Evolutionary conservation across 1,140 invertebrate genomes (phyloP), one percentile per base, ranked within the genome.

Genomic region (Cardiocondyla obscurior): DNA sequence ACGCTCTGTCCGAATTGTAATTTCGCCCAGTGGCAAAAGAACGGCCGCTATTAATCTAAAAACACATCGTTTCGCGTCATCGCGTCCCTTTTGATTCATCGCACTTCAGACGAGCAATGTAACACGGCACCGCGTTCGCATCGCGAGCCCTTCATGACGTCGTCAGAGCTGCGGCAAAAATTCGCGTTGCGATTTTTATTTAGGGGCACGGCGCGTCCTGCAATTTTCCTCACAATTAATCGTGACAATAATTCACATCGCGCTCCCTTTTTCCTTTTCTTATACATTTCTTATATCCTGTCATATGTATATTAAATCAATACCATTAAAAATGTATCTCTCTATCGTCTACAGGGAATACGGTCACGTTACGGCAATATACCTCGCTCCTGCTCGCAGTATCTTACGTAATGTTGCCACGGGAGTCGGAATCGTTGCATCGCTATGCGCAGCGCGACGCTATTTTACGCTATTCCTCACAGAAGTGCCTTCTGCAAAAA

Each of bases 391-490:
- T 46, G 25, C 42, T 49, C 14, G 74, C 74, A 25, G 25, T 79
- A 79, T 67, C 10, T 53, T 25, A 28, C 42, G 33, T 67, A 67
- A 67, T 33, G 22, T 67, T 19, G 46, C 62, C n/a, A 36, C 60
- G 74, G 25, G 25, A 79, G 64, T 25, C 42, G 62, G 46, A 79
- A 79, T 79, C 60, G 44, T 77, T 49, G 46, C 16, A 79, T 79
- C 65, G 62, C 74, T 79, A 79, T 79, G 74, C 74, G 16, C 60
- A 22, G 33, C 44, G 30, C 49, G 62, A 19, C n/a, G 46, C 46
- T 76, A 76, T 79, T 79, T 79, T 79, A 79, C 74, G 46, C 74
- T 79, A 67, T 67, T 79, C 62, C 62, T 79, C 74, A 77, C 74
- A 79, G 60, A 16, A 46, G 74, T 79, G 22, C 46, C 62, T 67